Evolutionary conservation across 2,888 invertebrate genomes (phyloP).

Genomic region (Torymus aiolomorphi): DNA sequence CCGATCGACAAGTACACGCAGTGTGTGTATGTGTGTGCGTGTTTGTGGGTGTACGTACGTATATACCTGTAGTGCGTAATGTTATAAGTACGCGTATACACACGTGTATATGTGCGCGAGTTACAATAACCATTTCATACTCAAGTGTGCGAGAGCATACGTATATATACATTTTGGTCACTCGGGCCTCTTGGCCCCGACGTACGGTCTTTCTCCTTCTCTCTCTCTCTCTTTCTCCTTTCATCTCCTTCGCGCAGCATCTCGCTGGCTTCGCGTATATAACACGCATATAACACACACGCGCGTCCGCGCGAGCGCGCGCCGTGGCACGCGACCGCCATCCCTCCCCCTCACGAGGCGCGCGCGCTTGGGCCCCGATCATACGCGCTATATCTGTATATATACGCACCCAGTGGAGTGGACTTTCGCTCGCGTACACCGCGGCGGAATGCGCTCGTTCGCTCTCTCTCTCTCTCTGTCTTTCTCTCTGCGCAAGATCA

Average conservation of each 20-base stretch:
- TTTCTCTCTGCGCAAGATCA: slow-evolving; percentile 53
- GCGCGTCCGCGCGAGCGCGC: slow-evolving; percentile 7
- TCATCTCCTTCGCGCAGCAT: neutral
- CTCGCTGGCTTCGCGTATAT: neutral
- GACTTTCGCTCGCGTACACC: slow-evolving; percentile 31
- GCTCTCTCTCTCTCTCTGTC: slow-evolving; percentile 58
- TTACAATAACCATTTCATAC: too few relatives aligned
- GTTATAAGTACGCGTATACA: too few relatives aligned
- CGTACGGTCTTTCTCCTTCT: neutral
- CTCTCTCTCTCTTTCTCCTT: slow-evolving; percentile 11
- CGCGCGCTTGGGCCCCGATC: neutral
- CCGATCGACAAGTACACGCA: slow-evolving; percentile 44
- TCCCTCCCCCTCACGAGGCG: slow-evolving; percentile 20
- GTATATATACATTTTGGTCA: too few relatives aligned
- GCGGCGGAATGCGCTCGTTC: slow-evolving; percentile 30
- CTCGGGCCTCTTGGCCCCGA: too few relatives aligned
- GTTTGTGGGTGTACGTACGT: too few relatives aligned
- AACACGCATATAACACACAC: neutral
- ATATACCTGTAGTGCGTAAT: too few relatives aligned
- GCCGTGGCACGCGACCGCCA: slow-evolving; percentile 55
- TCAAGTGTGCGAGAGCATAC: too few relatives aligned
- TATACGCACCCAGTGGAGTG: neutral
- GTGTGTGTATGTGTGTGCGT: neutral
- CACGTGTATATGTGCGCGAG: too few relatives aligned
- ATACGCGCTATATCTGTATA: too few relatives aligned